phyloP scores from a whole-genome alignment of 2,797 vertebrate genomes.

The Sylvilagus floridanus region DNA sequence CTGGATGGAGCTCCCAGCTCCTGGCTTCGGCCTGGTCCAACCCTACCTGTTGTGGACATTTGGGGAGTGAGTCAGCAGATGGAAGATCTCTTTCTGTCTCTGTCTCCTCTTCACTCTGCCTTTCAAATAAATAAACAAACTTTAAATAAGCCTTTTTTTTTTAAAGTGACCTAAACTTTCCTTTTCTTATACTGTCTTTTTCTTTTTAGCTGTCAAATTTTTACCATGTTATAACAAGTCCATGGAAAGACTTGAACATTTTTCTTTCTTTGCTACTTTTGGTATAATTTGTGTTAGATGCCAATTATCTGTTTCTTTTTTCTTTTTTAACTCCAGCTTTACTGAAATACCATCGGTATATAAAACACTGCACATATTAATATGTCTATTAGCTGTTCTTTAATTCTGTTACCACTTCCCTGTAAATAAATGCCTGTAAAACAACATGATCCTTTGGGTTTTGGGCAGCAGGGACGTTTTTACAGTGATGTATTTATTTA shows the following conservation, averaged over 20 bases:
- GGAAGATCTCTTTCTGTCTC: too few relatives aligned
- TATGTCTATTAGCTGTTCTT: neutral
- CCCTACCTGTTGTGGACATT: too few relatives aligned
- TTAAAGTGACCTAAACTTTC: neutral
- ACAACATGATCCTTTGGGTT: neutral
- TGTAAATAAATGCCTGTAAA: slow-evolving; percentile 2
- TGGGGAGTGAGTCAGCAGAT: too few relatives aligned
- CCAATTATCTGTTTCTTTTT: neutral
- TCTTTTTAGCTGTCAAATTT: neutral
- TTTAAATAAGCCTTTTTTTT: too few relatives aligned
- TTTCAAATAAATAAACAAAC: too few relatives aligned
- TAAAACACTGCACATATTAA: neutral
- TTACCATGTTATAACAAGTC: neutral
- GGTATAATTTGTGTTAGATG: neutral
- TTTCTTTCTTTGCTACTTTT: slow-evolving; percentile 22
- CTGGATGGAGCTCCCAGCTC: too few relatives aligned
- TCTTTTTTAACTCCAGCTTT: neutral
- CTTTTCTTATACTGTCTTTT: neutral
- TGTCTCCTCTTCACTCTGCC: too few relatives aligned
- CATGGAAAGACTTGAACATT: neutral
- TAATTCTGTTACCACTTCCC: neutral
- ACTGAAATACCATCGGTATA: neutral
- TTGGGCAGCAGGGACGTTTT: neutral
- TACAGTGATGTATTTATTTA: neutral
- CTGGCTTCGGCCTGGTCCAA: too few relatives aligned